Evolutionary conservation across 2,113 vertebrate species (phyloP).

Genomic region (Ammospiza caudacuta): DNA sequence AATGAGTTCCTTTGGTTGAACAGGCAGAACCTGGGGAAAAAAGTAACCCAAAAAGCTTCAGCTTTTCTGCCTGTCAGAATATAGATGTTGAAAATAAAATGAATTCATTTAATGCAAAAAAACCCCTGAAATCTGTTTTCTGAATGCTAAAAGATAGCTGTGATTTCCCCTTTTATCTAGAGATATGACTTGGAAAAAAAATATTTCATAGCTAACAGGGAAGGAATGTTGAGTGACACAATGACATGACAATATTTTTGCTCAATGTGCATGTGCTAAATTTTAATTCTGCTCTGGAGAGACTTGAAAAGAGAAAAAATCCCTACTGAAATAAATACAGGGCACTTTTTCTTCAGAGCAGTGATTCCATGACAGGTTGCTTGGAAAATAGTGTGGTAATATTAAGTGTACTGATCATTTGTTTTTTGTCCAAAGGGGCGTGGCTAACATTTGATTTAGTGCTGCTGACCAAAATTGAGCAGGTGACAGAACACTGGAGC

Average conservation of each 20-base stretch:
- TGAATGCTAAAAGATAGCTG: neutral
- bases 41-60: neutral
- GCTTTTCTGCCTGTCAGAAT: neutral
- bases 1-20: conserved; percentile 41
- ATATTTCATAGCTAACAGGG: neutral
- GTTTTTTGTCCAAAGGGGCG: neutral
- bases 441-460: neutral
- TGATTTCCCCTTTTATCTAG: conserved; percentile 10
- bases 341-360: neutral
- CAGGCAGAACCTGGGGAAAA: neutral
- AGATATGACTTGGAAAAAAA: conserved; percentile 17
- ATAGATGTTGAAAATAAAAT: neutral
- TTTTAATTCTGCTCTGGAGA: neutral
- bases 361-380: neutral
- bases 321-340: neutral
- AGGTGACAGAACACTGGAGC: neutral
- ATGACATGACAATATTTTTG: conserved; percentile 21
- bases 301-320: neutral
- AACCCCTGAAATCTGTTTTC: neutral
- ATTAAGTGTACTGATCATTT: neutral
- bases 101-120: neutral
- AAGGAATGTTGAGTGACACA: neutral
- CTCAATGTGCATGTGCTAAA: neutral
- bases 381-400: neutral
- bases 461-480: neutral